Conservation (phyloP, 1,140 invertebrate species). For the Physella acuta region DNA sequence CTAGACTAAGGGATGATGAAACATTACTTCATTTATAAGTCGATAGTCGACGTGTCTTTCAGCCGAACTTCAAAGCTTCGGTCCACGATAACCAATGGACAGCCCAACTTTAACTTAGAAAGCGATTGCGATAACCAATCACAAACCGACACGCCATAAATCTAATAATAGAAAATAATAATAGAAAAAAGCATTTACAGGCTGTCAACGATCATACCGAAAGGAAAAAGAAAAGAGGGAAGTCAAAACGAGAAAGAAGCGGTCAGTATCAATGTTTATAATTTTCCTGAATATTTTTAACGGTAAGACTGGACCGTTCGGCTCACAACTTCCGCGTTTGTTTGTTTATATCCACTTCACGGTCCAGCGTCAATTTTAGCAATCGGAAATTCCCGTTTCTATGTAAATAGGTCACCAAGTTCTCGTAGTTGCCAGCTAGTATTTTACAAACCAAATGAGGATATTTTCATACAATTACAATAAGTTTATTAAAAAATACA, state of each 20-base stretch:
- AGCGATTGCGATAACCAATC: slow-evolving; percentile 30
- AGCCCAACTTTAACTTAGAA: background rate
- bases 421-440: background rate
- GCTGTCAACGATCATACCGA: slow-evolving; percentile 4
- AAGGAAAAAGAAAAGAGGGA: background rate
- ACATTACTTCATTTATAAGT: background rate
- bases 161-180: too few species aligned
- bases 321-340: too few species aligned
- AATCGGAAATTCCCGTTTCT: too few species aligned
- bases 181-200: slow-evolving; percentile 8
- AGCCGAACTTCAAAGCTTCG: slow-evolving; percentile 10
- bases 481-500: too few species aligned
- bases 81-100: slow-evolving; percentile 25
- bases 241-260: background rate
- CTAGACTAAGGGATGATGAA: background rate
- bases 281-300: background rate
- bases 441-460: too few species aligned
- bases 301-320: too few species aligned
- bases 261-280: background rate
- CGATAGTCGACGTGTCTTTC: slow-evolving; percentile 27
- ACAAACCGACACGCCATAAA: slow-evolving; percentile 24
- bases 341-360: too few species aligned
- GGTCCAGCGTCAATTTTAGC: too few species aligned
- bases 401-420: background rate
- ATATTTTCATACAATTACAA: too few species aligned